Evolutionary conservation across 2,888 invertebrate genomes (phyloP).

Genomic region (Drosophila atripex): DNA sequence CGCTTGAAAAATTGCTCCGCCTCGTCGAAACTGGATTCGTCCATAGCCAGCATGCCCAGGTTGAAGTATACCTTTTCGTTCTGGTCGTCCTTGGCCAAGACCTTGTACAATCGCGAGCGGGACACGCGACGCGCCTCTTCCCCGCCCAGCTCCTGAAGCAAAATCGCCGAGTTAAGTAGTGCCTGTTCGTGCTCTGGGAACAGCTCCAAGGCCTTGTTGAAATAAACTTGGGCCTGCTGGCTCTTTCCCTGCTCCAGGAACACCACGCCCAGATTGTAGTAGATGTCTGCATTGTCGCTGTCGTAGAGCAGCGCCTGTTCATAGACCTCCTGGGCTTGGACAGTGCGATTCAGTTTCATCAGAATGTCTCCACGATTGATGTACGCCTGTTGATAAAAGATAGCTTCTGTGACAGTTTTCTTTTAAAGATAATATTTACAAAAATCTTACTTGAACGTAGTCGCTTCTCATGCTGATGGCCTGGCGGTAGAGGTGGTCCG

Average conservation of each 20-base stretch:
- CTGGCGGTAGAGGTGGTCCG: slow-evolving; percentile 96
- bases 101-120: slow-evolving; percentile 90
- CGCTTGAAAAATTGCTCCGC: slow-evolving; percentile 96
- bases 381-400: slow-evolving; percentile 87
- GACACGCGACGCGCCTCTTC: slow-evolving; percentile 92
- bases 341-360: slow-evolving; percentile 96
- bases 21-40: slow-evolving; percentile 93
- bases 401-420: neutral
- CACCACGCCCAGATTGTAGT: slow-evolving; percentile 97
- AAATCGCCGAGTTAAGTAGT: slow-evolving; percentile 96
- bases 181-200: slow-evolving; percentile 98
- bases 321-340: slow-evolving; percentile 97
- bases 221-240: slow-evolving; percentile 94
- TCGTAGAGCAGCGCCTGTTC: slow-evolving; percentile 96
- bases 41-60: slow-evolving; percentile 98
- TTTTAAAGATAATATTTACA: neutral
- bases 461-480: slow-evolving; percentile 99
- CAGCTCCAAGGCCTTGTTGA: slow-evolving; percentile 95
- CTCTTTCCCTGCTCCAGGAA: slow-evolving; percentile 96
- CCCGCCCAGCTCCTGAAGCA: slow-evolving; percentile 94
- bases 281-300: slow-evolving; percentile 96
- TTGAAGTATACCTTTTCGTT: slow-evolving; percentile 98
- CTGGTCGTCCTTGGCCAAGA: slow-evolving; percentile 87
- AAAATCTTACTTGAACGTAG: slow-evolving; percentile 87
- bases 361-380: slow-evolving; percentile 98